Evolutionary conservation across 2,113 vertebrate genomes (phyloP).

Genomic region (Ceyx margarethae): DNA sequence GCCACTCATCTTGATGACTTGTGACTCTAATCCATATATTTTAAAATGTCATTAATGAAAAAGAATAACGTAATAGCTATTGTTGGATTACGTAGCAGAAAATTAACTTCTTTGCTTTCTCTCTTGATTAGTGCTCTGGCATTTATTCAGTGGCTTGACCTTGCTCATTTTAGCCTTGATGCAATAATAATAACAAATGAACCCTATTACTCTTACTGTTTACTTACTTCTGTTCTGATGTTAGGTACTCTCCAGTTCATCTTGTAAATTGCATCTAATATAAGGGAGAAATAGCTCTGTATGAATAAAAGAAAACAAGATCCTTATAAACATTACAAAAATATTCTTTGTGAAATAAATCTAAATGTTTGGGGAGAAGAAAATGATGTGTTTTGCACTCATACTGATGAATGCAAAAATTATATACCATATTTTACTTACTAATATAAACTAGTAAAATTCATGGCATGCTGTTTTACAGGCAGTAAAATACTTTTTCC

Average conservation of each 20-base stretch:
- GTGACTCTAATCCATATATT: constrained; percentile 49
- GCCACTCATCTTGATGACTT: constrained; percentile 66
- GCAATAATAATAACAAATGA: constrained; percentile 52
- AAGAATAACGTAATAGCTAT: constrained; percentile 55
- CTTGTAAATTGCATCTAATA: constrained; percentile 57
- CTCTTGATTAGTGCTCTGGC: constrained; percentile 44
- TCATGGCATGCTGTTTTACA: constrained; percentile 78
- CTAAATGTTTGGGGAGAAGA: constrained; percentile 51
- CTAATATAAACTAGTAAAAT: constrained; percentile 79
- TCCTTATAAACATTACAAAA: constrained; percentile 74
- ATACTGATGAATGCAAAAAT: constrained; percentile 72
- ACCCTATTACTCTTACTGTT: constrained; percentile 53
- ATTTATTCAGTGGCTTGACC: constrained; percentile 54
- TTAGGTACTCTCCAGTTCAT: constrained; percentile 48
- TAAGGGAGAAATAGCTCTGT: constrained; percentile 32
- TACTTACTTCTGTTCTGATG: constrained; percentile 55
- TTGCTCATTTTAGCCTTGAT: constrained; percentile 52
- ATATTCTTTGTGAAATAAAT: constrained; percentile 76
- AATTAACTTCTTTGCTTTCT: constrained; percentile 48
- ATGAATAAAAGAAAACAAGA: constrained; percentile 64
- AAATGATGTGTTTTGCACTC: constrained; percentile 64
- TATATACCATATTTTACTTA: constrained; percentile 79
- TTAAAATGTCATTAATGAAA: constrained; percentile 59
- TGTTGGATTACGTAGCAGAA: constrained; percentile 50
- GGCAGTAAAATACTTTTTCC: constrained; percentile 86